These are phyloP conservation scores for Rhodinocichla rosea DNA, from an alignment of 2,113 vertebrate genomes.

Conservation along the genomic window DNA sequence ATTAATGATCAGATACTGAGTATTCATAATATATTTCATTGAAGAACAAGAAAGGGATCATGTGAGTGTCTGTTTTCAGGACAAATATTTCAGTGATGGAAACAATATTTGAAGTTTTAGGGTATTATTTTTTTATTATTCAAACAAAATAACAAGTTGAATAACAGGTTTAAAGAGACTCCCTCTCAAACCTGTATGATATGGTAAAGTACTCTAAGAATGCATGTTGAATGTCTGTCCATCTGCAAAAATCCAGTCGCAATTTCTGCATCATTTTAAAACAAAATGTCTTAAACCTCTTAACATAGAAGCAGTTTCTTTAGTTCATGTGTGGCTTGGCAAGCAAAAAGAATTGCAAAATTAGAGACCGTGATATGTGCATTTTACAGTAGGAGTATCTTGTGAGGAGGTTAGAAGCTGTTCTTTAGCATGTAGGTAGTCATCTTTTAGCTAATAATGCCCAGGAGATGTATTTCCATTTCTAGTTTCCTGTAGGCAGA, in stretches of 20 bases:
- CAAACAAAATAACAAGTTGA: no score
- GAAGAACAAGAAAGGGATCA: neutral
- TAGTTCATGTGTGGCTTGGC: neutral
- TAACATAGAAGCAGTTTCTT: neutral
- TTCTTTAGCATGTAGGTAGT: neutral
- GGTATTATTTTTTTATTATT: no score
- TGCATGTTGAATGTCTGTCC: fast-evolving
- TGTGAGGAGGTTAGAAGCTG: neutral
- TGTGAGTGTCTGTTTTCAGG: neutral
- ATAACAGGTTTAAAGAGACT: neutral
- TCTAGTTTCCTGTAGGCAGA: neutral
- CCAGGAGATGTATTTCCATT: neutral
- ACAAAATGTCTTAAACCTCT: neutral
- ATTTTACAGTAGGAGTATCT: neutral
- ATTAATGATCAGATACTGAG: neutral
- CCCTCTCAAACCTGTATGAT: neutral
- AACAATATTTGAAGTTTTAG: neutral
- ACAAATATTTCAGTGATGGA: neutral
- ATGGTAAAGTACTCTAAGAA: neutral
- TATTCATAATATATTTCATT: neutral
- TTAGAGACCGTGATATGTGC: neutral
- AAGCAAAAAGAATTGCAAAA: neutral
- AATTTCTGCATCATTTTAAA: neutral
- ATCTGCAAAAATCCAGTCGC: neutral
- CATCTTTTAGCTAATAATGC: neutral